Base-by-base conservation (phyloP, 2,113 vertebrate genomes). In the Tychaedon coryphoeus region DNA sequence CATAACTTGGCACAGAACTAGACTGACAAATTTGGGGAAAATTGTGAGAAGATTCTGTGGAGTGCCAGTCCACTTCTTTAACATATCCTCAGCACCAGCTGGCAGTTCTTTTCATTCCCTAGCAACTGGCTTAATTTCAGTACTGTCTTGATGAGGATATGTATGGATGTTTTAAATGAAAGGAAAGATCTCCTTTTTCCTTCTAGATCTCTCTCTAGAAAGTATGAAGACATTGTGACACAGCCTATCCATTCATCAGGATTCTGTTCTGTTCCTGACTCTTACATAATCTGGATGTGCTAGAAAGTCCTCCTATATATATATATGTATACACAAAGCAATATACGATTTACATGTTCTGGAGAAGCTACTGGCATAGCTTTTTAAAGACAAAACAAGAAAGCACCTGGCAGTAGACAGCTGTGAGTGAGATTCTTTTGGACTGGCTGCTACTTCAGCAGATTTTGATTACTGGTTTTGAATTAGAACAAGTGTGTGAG, bases 81-180 rank as follows among this genome's bases (percentile, higher is more conserved):
- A 64, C 96, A 88, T 95, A 85, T 73, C 62, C 81, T 92, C 25
- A 91, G 93, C 90, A 94, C 96, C 96, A 97, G 92, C 96, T 96
- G 95, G 92, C 58, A 90, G 62, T 90, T 93, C 94, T 78, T 62
- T 54, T 61, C 74, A 97, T 92, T 91, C 84, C 95, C 71, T 97
- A 96, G 94, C 94, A 96, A 96, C 93, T 95, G 84, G 16, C 74
- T 91, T 87, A 72, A 91, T 94, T 91, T 96, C 95, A 95, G 66
- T 58, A 43, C 74, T 43, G 61, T 67, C 70, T 95, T 93, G 58
- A 47, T 2, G 8, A 79, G 58, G 45, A 83, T 82, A 69, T 74
- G 42, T 20, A 38, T 82, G 33, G 71, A 50, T 94, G 45, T 51
- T 94, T 76, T 79, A 88, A 65, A 62, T 75, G 57, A 75, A 91